Conservation (phyloP, 2,113 vertebrate genomes). For the Rhipidura dahli region DNA sequence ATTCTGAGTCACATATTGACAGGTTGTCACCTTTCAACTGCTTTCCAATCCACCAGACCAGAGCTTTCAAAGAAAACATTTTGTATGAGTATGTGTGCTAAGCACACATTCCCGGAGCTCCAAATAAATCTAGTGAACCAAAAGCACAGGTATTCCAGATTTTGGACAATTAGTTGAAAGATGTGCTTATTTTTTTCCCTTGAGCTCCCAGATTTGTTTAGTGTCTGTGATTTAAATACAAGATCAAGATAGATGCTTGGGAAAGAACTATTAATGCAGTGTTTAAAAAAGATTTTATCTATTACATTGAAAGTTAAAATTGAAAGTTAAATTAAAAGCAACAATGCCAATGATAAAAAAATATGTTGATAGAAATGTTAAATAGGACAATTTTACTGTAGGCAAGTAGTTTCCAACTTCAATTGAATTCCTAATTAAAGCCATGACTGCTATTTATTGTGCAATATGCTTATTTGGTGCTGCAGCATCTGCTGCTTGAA, state of each 20-base stretch:
- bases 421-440: constrained; percentile 76
- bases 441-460: constrained; percentile 75
- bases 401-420: constrained; percentile 71
- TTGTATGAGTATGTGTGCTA: neutral
- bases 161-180: neutral
- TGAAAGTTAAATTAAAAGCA: constrained; percentile 64
- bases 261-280: neutral
- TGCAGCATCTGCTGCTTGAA: constrained; percentile 67
- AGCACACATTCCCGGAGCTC: neutral
- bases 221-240: neutral
- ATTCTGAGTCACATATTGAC: neutral
- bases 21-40: neutral
- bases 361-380: constrained; percentile 72
- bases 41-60: neutral
- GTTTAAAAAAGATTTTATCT: constrained; percentile 33
- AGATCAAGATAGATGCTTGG: neutral
- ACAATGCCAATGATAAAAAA: constrained; percentile 68
- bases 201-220: neutral
- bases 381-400: constrained; percentile 74
- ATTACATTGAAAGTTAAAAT: constrained; percentile 52
- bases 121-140: neutral
- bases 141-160: neutral
- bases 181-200: neutral
- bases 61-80: neutral
- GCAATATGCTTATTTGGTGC: constrained; percentile 74